Evolutionary conservation across 2,888 invertebrate genomes (phyloP), one percentile per base, ranked within the genome.

Genomic region (Gastrophysa polygoni): DNA sequence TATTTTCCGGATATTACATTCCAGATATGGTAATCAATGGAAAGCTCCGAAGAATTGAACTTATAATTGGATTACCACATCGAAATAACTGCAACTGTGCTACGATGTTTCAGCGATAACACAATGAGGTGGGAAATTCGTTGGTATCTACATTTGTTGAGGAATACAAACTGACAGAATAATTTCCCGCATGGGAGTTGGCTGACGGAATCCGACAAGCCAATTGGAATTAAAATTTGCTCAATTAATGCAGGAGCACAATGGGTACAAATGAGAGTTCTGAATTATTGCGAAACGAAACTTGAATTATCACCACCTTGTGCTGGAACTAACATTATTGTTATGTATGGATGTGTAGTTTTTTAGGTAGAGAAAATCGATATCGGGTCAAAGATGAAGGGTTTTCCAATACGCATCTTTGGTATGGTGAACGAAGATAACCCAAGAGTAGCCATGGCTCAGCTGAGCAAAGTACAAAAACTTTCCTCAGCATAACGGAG

Each of bases 171-270:
- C 64, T 64, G 64, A 61, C 61, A 64, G 49, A 46, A 52, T 59
- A 64, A 64, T 64, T 64, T 64, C 64, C 64, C 43, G 54, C 43
- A 24, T 54, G 43, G 16, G 38, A 52, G 38, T 38, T 52, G 52
- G 38, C 46, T 38, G 24, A 34, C 28, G 50, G 24, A 54, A 47
- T 52, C 61, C 51, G 44, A 59, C 57, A 54, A 51, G 60, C 62
- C 50, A 63, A 60, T 61, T 29, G 43, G 48, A 63, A 63, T 63
- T 66, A 34, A 59, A 61, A 65, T 59, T 54, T 34, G 34, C 56
- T 43, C 55, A 57, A 59, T 44, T 43, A 43, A 43, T 16, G 43
- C 38, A 20, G 38, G 34, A 38, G 21, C 38, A 18, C 28, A 38
- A 38, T 14, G 14, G 4, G 14, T 21, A 18, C n/a, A 34, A 52